Conservation (phyloP, 2,888 invertebrate genomes). For the Megastigmus dorsalis region DNA sequence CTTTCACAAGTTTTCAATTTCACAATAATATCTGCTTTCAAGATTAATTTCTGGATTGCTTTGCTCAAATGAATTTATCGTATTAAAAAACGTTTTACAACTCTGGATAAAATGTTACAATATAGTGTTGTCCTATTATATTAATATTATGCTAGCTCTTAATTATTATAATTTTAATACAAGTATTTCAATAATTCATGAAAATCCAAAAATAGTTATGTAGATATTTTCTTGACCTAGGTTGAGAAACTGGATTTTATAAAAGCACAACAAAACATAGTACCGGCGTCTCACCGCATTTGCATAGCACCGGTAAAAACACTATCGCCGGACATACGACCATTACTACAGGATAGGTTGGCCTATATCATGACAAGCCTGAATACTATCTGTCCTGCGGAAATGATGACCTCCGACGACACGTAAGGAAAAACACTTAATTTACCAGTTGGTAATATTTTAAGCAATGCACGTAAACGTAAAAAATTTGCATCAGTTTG, state of each 20-base stretch:
- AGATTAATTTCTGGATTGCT: no score
- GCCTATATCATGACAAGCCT: constrained; percentile 74
- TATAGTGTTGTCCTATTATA: no score
- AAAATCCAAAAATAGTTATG: no score
- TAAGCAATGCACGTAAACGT: no score
- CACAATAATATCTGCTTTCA: no score
- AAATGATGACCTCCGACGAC: constrained; percentile 72
- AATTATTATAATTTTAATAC: background rate
- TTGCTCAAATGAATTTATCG: no score
- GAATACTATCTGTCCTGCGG: constrained; percentile 77
- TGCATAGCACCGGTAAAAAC: constrained; percentile 77
- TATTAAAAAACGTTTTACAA: no score
- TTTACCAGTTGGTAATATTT: background rate
- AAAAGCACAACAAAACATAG: constrained; percentile 78
- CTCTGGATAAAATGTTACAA: no score
- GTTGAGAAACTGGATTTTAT: constrained; percentile 77
- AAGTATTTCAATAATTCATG: constrained; percentile 11
- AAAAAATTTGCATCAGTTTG: no score
- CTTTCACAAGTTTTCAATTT: no score
- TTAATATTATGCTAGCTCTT: background rate
- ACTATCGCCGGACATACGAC: constrained; percentile 77
- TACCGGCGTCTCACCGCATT: constrained; percentile 81
- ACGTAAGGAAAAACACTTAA: constrained; percentile 69
- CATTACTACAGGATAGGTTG: constrained; percentile 77
- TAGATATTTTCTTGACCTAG: constrained; percentile 65